Percentiles rank a stretch among this genome's conserved stretches.
Conservation (phyloP, 2,797 vertebrate genomes). For the Coccyzus lansbergi region DNA sequence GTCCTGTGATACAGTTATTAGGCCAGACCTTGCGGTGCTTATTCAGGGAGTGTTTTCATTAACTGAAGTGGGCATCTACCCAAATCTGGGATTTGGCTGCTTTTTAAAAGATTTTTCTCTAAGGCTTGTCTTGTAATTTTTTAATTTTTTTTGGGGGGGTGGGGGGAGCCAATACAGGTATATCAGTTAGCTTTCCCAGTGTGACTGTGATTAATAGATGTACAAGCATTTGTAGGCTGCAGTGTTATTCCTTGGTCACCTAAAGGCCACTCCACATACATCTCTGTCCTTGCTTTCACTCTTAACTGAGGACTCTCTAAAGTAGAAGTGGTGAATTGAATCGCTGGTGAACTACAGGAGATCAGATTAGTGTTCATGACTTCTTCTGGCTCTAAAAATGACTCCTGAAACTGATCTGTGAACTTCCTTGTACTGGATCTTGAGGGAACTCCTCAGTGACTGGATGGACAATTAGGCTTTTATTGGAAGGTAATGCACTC, state of each 20-base stretch:
- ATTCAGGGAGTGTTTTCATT: constrained; percentile 3
- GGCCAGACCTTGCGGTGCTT: neutral
- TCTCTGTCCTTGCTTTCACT: neutral
- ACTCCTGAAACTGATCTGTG: neutral
- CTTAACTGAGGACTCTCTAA: neutral
- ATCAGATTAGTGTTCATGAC: neutral
- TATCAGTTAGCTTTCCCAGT: neutral
- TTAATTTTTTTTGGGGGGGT: neutral
- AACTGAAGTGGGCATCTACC: neutral
- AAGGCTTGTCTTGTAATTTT: neutral
- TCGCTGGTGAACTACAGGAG: fast-evolving
- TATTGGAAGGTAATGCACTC: neutral
- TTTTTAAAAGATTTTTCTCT: constrained; percentile 13
- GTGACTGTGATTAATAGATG: neutral
- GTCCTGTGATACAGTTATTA: neutral
- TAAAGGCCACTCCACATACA: neutral
- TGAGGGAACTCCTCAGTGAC: neutral
- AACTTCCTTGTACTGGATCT: neutral
- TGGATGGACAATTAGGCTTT: neutral
- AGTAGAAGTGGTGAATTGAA: neutral
- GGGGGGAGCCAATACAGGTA: neutral
- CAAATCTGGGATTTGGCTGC: constrained; percentile 29
- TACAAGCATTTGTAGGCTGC: neutral
- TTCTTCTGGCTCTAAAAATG: neutral
- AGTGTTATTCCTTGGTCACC: neutral